Conservation (phyloP, 1,140 invertebrate genomes). For the Chironomus tepperi region DNA sequence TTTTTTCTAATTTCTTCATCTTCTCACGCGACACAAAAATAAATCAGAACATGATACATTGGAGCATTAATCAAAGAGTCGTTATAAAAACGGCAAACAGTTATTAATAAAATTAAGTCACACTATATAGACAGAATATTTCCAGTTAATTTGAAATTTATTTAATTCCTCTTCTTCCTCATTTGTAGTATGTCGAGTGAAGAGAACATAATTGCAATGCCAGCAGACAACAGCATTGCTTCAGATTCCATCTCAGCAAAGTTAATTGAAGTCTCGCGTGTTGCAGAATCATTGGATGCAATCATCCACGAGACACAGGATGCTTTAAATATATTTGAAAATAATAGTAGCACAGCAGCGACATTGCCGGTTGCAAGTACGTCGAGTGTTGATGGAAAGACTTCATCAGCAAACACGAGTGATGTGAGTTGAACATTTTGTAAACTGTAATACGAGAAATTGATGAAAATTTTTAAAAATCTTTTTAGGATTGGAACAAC, state of each 20-base stretch:
- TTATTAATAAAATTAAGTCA: too few species aligned
- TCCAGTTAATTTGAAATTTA: too few species aligned
- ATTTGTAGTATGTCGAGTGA: constrained; percentile 22
- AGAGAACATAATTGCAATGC: constrained; percentile 28
- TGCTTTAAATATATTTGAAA: constrained; percentile 29
- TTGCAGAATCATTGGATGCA: constrained; percentile 56
- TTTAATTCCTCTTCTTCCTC: background rate
- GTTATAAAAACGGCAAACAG: too few species aligned
- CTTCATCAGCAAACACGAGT: constrained; percentile 29
- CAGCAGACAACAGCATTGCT: constrained; percentile 48
- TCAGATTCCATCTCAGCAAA: constrained; percentile 55
- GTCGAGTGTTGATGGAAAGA: constrained; percentile 31
- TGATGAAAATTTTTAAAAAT: constrained; percentile 22
- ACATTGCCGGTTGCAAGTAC: constrained; percentile 25
- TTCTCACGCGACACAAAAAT: too few species aligned
- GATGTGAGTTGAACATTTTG: constrained; percentile 30
- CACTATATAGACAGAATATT: too few species aligned
- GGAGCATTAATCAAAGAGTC: too few species aligned
- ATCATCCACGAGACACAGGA: constrained; percentile 45
- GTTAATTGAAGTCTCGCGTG: constrained; percentile 52
- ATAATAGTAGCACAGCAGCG: constrained; percentile 26
- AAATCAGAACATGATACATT: too few species aligned
- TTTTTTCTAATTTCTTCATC: too few species aligned
- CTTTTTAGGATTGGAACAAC: constrained; percentile 38
- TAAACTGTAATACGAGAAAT: background rate